A percentile compares a stretch with the other conserved stretches of the same genome.
Conservation (phyloP, 2,797 vertebrate genomes). For the Dromococcyx pavoninus region DNA sequence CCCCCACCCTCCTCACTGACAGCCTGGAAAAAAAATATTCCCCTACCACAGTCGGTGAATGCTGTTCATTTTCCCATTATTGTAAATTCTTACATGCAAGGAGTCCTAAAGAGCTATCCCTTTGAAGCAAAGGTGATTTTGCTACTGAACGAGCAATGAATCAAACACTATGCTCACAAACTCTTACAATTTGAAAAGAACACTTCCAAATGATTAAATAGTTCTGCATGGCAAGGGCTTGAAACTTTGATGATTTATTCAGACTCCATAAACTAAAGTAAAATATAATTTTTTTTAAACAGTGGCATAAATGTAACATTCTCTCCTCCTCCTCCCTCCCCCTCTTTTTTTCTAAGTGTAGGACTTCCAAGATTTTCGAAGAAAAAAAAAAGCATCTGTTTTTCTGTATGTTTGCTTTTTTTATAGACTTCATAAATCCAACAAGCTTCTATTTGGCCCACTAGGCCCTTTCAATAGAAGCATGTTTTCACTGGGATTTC, state of each 20-base stretch:
- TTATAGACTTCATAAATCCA: slow-evolving; percentile 78
- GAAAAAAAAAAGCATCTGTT: slow-evolving; percentile 77
- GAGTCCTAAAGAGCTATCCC: neutral
- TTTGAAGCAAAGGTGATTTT: slow-evolving; percentile 13
- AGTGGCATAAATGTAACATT: slow-evolving; percentile 62
- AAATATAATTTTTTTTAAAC: slow-evolving; percentile 70
- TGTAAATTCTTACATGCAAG: slow-evolving; percentile 3
- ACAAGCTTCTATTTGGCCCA: slow-evolving; percentile 76
- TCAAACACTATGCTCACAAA: slow-evolving; percentile 69
- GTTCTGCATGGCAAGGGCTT: slow-evolving; percentile 59
- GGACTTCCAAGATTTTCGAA: slow-evolving; percentile 62
- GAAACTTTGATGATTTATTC: slow-evolving; percentile 70
- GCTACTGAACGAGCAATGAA: slow-evolving; percentile 55
- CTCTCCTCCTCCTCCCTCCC: slow-evolving; percentile 15
- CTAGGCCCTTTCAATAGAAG: slow-evolving; percentile 78
- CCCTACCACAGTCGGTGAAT: neutral
- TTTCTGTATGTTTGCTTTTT: slow-evolving; percentile 72
- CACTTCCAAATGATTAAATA: slow-evolving; percentile 74
- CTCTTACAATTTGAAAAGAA: slow-evolving; percentile 70
- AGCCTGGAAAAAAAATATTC: slow-evolving; percentile 21
- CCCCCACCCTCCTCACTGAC: neutral
- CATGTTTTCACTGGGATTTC: slow-evolving; percentile 83
- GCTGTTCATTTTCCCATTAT: neutral
- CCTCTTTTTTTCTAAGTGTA: slow-evolving; percentile 13
- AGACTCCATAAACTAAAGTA: slow-evolving; percentile 53